Conservation (phyloP, 2,797 vertebrate species). For the Pteropus rufus region DNA sequence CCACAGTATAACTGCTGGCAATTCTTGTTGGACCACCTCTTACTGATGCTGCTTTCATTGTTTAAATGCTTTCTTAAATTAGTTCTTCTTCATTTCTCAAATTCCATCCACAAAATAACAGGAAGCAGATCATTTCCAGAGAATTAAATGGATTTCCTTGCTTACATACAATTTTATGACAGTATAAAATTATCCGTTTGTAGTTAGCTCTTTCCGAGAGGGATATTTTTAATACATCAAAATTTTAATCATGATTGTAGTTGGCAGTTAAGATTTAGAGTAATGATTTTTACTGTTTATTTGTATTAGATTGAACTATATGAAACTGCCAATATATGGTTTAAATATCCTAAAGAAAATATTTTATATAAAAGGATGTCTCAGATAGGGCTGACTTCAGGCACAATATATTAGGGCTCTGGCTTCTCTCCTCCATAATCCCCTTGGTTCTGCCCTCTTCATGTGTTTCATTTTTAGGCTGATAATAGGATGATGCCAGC, state of each 20-base stretch:
- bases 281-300: constrained; percentile 16
- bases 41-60: constrained; percentile 12
- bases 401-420: not conserved
- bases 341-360: not conserved
- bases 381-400: not conserved
- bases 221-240: not conserved
- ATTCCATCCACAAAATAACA: constrained; percentile 1
- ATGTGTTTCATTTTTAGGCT: not conserved
- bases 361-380: not conserved
- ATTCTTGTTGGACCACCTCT: not conserved
- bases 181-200: not conserved
- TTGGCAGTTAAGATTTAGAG: not conserved
- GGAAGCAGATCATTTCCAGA: constrained; percentile 51
- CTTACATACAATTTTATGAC: not conserved
- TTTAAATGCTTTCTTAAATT: constrained; percentile 53
- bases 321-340: not conserved
- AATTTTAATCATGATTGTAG: not conserved
- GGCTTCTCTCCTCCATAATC: not conserved
- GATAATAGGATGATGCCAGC: not conserved
- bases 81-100: constrained; percentile 24
- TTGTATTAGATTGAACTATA: not conserved
- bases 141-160: constrained; percentile 20
- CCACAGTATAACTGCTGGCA: not conserved
- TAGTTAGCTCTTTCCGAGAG: not conserved
- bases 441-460: not conserved